Evolutionary conservation across 2,888 invertebrate species (phyloP), one percentile per base, ranked within the genome.

Genomic region (Celastrina argiolus): DNA sequence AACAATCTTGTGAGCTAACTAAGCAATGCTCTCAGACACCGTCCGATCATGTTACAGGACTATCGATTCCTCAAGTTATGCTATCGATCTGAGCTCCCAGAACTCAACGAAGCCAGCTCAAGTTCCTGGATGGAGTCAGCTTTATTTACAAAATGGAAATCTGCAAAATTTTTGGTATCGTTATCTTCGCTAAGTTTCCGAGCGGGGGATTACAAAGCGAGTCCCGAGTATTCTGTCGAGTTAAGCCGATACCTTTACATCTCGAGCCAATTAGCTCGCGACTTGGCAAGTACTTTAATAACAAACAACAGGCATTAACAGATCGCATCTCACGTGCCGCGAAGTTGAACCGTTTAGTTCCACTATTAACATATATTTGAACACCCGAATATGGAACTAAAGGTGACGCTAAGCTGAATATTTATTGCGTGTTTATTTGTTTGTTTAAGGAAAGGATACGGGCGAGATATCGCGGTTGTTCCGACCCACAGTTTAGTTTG

Each of bases 341-440:
- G 73, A 81, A 82, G 78, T 78, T 81, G 81, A 85, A 82, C 80
- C 78, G 81, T 83, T 82, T 78, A 80, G 81, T 80, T 81, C 69
- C 81, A 83, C 82, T 84, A 86, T 85, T 83, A 81, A 83, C 80
- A 79, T 81, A 83, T 83, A 86, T 64, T 51, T 42, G 36, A 61
- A 5, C 36, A 22, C 22, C 61, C 12, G 16, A 16, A 58, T 58
- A 31, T 31, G 58, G n/a, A 58, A 58, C 58, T 58, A 58, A 58
- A 58, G 31, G 58, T 31, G n/a, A 12, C n/a, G 31, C 31, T 31
- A 16, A 58, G 7, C 58, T 31, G 16, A n/a, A 16, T n/a, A 31
- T 31, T 58, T 58, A 58, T 58, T 58, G 4, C 16, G 16, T 51
- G 51, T 51, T 26, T 51, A 26, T 51, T 51, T 51, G 51, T 51